Evolutionary conservation across 1,140 invertebrate genomes (phyloP), one percentile per base, ranked within the genome.

Genomic region (Eupristina koningsbergeri): DNA sequence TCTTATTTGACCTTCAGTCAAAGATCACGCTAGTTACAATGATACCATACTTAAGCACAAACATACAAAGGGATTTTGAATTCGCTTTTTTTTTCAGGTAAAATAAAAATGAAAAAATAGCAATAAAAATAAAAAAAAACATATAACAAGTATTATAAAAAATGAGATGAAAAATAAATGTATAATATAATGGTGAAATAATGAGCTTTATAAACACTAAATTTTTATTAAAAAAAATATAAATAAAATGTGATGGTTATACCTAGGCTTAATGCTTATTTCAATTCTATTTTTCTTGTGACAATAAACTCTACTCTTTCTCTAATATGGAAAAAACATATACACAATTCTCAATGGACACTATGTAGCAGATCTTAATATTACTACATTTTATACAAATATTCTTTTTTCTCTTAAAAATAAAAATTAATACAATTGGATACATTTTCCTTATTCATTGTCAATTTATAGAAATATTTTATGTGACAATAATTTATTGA

Each of bases 351-450:
- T 81, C 73, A 80, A 77, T 36, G 29, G 83, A 85, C 74, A 85
- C 63, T 85, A 85, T 73, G 81, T 58, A n/a, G 50, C 78, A 85
- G 47, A 77, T 45, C 69, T 81, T 78, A 81, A 26, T 77, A 84
- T 81, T 61, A 84, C 77, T 86, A 81, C 74, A 83, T 84, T 86
- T 85, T 86, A 86, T 86, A 86, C 85, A 86, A 84, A 77, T 76
- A 61, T 81, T 83, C 47, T 31, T 80, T 69, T 47, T 73, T 36
- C 26, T 15, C 61, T 80, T 11, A 11, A 84, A 84, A 80, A 31
- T 26, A 50, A 80, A 45, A 34, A n/a, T 82, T 3, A 83, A 83
- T 78, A 58, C 22, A 71, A 71, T 53, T 71, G 75, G 81, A 83
- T 64, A 83, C 47, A 83, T 50, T 78, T 78, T 84, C n/a, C 64